A percentile compares a stretch with the other conserved stretches of the same genome.
These are phyloP conservation scores for Chromis chromis DNA, from an alignment of 2,797 vertebrate species.

Conservation along the genomic window DNA sequence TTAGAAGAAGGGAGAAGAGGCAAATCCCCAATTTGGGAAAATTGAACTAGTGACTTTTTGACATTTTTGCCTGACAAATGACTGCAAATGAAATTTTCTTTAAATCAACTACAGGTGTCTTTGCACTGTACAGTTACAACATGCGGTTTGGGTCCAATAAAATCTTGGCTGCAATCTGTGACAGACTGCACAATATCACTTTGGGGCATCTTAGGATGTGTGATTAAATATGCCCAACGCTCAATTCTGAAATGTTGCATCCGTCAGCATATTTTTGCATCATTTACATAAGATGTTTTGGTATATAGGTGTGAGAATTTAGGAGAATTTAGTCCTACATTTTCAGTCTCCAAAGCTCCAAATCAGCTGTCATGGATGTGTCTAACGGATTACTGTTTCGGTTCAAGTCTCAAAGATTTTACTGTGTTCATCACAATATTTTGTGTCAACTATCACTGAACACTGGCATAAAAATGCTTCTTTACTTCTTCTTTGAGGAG, in stretches of 20 bases:
- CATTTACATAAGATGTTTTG: background rate
- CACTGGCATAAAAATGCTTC: too few species aligned
- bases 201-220: background rate
- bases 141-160: background rate
- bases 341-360: background rate
- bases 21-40: background rate
- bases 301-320: background rate
- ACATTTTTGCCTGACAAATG: background rate
- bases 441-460: background rate
- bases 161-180: background rate
- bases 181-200: background rate
- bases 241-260: background rate
- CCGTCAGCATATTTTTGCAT: background rate
- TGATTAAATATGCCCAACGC: background rate
- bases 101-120: background rate
- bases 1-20: background rate
- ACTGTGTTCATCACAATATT: background rate
- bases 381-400: background rate
- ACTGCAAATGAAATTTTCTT: background rate
- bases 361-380: background rate
- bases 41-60: too few species aligned
- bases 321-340: background rate
- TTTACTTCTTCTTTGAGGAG: too few species aligned
- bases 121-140: conserved; percentile 1
- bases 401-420: background rate